Base-by-base conservation (phyloP, 2,797 vertebrate species). In the Sciurus carolinensis region DNA sequence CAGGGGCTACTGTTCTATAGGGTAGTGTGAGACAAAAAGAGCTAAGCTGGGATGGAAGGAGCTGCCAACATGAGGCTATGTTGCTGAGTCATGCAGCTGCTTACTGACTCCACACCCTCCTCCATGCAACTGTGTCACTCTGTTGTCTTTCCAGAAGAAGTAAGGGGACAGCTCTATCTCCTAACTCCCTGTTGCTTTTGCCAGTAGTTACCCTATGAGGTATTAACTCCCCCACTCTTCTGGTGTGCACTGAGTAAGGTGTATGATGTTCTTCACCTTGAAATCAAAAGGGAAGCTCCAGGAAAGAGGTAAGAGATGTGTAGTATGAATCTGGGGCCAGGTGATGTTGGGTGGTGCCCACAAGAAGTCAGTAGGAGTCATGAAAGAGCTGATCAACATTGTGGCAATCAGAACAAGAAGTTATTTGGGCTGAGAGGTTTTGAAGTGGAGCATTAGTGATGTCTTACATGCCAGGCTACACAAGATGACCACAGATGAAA, bases 1-100 rank as follows among this genome's bases (percentile, higher is more conserved):
- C 76, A 79, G 5, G 36, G n/a, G 1, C 24, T 57, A 33, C 24
- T 36, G 5, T 67, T 77, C 33, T 67, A 59, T 59, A 39, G 17
- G 8, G 11, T 66, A 10, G 6, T 44, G 26, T 57, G 24, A 54
- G 15, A 42, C 28, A 67, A 72, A 52, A 14, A 33, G 8, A 59
- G 26, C 75, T 22, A 82, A 76, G 39, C 24, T 39, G 69, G 15
- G 44, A 77, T 62, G 22, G 30, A 67, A 59, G 36, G 22, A 79
- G 18, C 44, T 5, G 15, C 36, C 24, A 24, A 24, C 44, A 1
- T 3, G 18, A 80, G 3, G 18, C 44, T 33, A 2, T 24, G 33
- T 39, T 9, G 30, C 0, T 11, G 36, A n/a, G 72, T 3, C 7
- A 3, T 2, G 14, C 0, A 5, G 36, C 7, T 59, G 22, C 47